These are phyloP conservation scores for Hirudo medicinalis DNA, from an alignment of 1,140 invertebrate species.

Conservation along the genomic window DNA sequence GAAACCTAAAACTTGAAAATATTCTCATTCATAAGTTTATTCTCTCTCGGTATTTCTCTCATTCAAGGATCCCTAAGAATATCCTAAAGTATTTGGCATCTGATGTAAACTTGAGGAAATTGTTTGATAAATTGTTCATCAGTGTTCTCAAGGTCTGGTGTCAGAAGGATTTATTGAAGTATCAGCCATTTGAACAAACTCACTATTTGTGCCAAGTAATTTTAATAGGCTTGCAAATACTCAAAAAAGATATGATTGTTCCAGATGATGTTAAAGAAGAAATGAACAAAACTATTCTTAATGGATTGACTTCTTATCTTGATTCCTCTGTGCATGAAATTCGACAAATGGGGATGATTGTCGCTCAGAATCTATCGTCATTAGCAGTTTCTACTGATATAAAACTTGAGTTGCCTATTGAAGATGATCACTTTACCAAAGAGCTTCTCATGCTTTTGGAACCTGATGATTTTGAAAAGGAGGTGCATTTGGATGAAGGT, in stretches of 20 bases:
- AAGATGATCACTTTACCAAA: neutral
- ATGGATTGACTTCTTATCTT: conserved; percentile 2
- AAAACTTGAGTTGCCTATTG: neutral
- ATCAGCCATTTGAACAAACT: conserved; percentile 9
- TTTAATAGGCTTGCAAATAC: conserved; percentile 1
- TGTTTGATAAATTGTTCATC: neutral
- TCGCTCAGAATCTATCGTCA: neutral
- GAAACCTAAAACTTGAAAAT: neutral
- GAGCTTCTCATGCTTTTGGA: neutral
- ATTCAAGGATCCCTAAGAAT: neutral
- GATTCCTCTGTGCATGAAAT: conserved; percentile 10
- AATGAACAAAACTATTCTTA: neutral
- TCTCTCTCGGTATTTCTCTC: neutral
- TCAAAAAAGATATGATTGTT: neutral
- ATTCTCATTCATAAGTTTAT: conserved; percentile 9
- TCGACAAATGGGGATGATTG: conserved; percentile 14
- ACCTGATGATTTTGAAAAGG: neutral
- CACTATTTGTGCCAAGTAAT: conserved; percentile 1
- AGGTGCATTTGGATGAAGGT: neutral
- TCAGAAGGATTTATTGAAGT: neutral
- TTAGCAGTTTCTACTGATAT: neutral
- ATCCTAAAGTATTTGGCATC: neutral
- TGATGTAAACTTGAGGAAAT: neutral
- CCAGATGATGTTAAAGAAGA: conserved; percentile 4
- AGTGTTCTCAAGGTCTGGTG: conserved; percentile 8